phyloP scores from a whole-genome alignment of 2,113 vertebrate species.

The Chroicocephalus ridibundus region DNA sequence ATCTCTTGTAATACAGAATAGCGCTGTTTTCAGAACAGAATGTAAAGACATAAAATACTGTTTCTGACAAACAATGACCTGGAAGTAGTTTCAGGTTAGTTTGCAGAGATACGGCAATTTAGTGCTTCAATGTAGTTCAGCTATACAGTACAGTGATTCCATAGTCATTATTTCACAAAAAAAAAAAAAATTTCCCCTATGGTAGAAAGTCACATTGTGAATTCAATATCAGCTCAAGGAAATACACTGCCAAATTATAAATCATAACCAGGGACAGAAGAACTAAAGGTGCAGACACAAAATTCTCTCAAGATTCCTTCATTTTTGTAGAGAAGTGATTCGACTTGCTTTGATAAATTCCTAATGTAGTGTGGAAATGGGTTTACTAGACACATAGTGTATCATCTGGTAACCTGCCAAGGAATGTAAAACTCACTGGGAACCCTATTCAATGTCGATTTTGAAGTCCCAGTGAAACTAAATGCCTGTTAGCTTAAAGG shows the following conservation, averaged over 20 bases:
- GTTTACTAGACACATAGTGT: constrained; percentile 45
- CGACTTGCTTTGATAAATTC: constrained; percentile 56
- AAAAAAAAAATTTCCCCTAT: background rate
- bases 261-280: background rate
- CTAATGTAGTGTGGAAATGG: constrained; percentile 65
- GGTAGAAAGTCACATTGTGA: background rate
- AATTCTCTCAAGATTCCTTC: constrained; percentile 34
- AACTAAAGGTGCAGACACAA: background rate
- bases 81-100: background rate
- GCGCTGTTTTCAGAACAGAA: background rate
- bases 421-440: background rate
- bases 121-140: background rate
- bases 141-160: background rate
- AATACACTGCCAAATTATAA: background rate
- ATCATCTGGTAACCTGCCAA: constrained; percentile 54
- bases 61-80: background rate
- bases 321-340: constrained; percentile 40
- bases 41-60: background rate
- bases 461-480: constrained; percentile 15
- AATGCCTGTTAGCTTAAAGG: background rate
- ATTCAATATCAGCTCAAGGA: background rate
- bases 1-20: background rate
- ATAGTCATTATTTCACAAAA: background rate
- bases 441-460: constrained; percentile 27
- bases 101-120: background rate